A percentile compares a stretch with the other conserved stretches of the same genome.
phyloP scores from a whole-genome alignment of 2,113 vertebrate species.

The Bucco capensis region DNA sequence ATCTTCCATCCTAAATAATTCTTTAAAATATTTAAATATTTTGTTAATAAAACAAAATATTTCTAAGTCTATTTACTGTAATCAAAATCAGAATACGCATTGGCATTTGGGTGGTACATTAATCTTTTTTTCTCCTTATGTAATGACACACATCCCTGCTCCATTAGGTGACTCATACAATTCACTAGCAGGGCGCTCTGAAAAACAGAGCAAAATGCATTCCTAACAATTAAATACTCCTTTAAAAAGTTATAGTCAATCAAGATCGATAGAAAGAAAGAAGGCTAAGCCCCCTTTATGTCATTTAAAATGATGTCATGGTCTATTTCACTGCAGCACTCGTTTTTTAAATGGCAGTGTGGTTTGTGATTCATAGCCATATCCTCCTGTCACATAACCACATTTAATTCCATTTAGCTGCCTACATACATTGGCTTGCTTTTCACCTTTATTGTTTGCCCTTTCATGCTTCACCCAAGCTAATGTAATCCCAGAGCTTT shows the following conservation, averaged over 20 bases:
- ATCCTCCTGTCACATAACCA: background rate
- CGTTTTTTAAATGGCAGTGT: background rate
- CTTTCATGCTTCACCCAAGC: background rate
- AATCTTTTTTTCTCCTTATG: conserved; percentile 58
- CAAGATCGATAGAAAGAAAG: conserved; percentile 35
- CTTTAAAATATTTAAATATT: background rate
- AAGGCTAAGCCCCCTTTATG: conserved; percentile 25
- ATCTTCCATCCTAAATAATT: background rate
- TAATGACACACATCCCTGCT: conserved; percentile 63
- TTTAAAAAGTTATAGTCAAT: conserved; percentile 35
- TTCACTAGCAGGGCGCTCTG: conserved; percentile 1
- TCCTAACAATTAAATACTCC: conserved; percentile 47
- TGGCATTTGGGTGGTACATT: conserved; percentile 2
- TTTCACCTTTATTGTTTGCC: conserved; percentile 47
- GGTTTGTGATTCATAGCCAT: conserved; percentile 49
- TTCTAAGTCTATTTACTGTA: background rate
- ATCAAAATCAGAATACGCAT: conserved; percentile 26
- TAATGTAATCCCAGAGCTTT: background rate
- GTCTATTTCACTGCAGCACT: conserved; percentile 20
- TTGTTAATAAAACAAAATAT: background rate
- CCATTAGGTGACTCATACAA: conserved; percentile 65
- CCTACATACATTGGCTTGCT: conserved; percentile 11
- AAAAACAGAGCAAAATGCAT: conserved; percentile 54
- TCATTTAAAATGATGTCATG: conserved; percentile 1
- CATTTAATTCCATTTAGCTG: conserved; percentile 16